These are phyloP conservation scores for Nanger granti DNA, from an alignment of 2,113 vertebrate genomes.

Conservation along the genomic window DNA sequence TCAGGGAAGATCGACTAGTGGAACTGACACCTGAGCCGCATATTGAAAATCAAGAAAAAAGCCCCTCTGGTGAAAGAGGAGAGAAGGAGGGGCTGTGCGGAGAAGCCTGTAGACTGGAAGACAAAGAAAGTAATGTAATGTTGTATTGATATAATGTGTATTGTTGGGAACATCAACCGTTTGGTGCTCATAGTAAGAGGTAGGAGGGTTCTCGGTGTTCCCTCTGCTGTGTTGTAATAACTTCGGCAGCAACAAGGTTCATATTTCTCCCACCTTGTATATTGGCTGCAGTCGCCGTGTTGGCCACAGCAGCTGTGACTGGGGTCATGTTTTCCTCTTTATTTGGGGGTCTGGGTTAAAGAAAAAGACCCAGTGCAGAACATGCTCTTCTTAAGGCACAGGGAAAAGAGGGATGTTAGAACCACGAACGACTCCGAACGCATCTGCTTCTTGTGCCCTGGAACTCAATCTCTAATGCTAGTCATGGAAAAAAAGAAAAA, in stretches of 20 bases:
- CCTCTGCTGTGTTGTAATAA: background rate
- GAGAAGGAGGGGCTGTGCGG: rapidly evolving
- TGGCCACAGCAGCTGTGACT: rapidly evolving
- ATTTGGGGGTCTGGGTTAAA: background rate
- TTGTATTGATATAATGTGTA: background rate
- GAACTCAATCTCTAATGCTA: background rate
- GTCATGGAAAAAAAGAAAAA: background rate
- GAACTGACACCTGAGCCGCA: background rate
- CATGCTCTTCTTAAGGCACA: background rate
- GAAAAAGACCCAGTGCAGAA: background rate
- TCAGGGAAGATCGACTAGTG: background rate
- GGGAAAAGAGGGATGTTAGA: background rate
- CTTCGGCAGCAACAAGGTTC: background rate
- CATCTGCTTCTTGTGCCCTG: background rate
- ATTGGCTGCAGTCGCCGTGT: background rate
- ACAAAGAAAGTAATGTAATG: background rate
- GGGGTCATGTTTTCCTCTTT: background rate
- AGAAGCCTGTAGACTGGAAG: background rate
- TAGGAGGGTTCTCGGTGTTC: background rate
- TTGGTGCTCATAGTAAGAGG: background rate
- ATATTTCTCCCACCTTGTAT: background rate
- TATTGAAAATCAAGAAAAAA: background rate
- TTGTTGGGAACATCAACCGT: background rate
- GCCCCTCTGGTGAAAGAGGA: background rate
- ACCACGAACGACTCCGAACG: rapidly evolving